Evolutionary conservation across 2,888 invertebrate species (phyloP).

Genomic region (Galerucella nymphaeae): DNA sequence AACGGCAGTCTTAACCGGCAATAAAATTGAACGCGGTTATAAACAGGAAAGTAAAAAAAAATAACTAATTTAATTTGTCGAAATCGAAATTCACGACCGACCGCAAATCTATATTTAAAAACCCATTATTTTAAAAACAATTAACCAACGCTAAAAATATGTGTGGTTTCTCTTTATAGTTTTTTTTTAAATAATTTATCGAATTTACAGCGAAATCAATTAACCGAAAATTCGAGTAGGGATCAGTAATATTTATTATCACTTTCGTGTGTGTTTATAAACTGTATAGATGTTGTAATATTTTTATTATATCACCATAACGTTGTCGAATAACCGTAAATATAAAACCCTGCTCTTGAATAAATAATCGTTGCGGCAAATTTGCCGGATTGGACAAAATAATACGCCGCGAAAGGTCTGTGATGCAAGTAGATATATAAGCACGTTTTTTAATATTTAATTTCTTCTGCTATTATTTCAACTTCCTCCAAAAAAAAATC

Average conservation of each 20-base stretch:
- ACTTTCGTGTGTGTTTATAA: background rate
- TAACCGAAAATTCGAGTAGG: background rate
- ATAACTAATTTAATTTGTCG: too few species aligned
- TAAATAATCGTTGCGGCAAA: constrained; percentile 44
- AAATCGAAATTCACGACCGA: too few species aligned
- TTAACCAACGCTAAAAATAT: background rate
- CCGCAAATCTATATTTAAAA: background rate
- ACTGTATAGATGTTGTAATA: background rate
- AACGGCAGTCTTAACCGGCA: too few species aligned
- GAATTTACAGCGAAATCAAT: background rate
- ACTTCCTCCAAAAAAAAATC: background rate
- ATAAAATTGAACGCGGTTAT: too few species aligned
- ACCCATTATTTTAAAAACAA: background rate
- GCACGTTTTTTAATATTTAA: constrained; percentile 51
- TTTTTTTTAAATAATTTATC: background rate
- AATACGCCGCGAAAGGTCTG: constrained; percentile 57
- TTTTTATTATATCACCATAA: background rate
- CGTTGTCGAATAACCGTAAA: background rate
- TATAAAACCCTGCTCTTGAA: constrained; percentile 11
- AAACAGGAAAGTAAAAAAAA: too few species aligned
- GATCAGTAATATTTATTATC: background rate
- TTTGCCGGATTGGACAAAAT: constrained; percentile 54
- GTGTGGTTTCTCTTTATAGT: background rate
- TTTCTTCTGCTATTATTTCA: constrained; percentile 41
- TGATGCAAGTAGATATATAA: constrained; percentile 58